These are phyloP conservation scores for Eristalinus aeneus DNA, from an alignment of 2,888 invertebrate species.

Conservation along the genomic window DNA sequence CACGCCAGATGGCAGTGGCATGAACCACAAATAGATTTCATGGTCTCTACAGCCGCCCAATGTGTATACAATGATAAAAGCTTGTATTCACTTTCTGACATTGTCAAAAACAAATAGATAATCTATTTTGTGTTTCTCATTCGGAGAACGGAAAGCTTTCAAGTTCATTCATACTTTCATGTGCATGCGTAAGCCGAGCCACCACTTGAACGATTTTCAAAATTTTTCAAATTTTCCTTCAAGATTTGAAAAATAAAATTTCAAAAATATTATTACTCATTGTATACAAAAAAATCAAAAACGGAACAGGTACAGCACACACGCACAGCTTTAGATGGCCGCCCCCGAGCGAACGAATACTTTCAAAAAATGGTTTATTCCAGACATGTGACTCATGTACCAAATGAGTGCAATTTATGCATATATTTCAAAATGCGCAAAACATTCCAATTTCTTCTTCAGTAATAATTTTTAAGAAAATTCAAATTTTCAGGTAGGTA, in stretches of 20 bases:
- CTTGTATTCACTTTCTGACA: constrained; percentile 45
- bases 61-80: constrained; percentile 8
- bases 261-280: constrained; percentile 29
- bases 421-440: constrained; percentile 66
- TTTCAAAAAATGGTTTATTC: constrained; percentile 51
- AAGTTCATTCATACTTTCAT: constrained; percentile 19
- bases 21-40: constrained; percentile 51
- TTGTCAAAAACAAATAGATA: constrained; percentile 30
- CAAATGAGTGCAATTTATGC: constrained; percentile 13
- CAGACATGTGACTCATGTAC: constrained; percentile 62
- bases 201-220: background rate
- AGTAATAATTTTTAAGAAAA: background rate
- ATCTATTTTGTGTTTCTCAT: background rate
- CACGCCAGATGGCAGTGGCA: constrained; percentile 5
- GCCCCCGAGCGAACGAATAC: constrained; percentile 50
- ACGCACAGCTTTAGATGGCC: background rate
- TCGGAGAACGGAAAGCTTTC: constrained; percentile 10
- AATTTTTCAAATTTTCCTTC: constrained; percentile 44
- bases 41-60: constrained; percentile 40
- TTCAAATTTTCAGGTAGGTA: background rate
- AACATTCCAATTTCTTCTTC: constrained; percentile 46
- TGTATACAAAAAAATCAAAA: constrained; percentile 22
- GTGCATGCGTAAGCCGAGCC: background rate
- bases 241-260: background rate
- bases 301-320: constrained; percentile 29